Evolutionary conservation across 2,113 vertebrate genomes (phyloP).

Genomic region (Leucoraja erinaceus): DNA sequence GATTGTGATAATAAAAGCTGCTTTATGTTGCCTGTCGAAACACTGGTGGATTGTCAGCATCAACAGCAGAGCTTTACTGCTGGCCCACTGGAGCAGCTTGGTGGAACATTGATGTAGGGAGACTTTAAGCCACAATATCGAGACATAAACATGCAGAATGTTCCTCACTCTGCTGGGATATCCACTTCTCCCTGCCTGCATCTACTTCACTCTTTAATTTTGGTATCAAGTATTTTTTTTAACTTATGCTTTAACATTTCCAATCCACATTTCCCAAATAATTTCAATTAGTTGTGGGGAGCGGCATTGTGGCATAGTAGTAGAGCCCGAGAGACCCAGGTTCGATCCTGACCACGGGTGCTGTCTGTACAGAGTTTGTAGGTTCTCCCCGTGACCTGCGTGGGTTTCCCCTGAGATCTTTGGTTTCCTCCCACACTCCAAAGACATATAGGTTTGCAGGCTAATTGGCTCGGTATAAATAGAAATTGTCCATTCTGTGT

Average conservation of each 20-base stretch:
- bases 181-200: neutral
- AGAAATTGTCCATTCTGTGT: no score
- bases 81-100: neutral
- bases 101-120: no score
- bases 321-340: no score
- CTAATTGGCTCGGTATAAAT: no score
- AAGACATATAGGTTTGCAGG: no score
- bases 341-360: no score
- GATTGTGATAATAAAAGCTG: neutral
- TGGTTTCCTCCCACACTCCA: no score
- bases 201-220: neutral
- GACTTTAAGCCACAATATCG: neutral
- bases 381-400: no score
- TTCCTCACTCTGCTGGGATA: neutral
- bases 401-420: no score
- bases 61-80: neutral
- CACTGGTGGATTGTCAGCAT: neutral
- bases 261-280: neutral
- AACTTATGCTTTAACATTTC: neutral
- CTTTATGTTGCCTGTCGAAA: neutral
- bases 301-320: no score
- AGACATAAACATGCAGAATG: neutral
- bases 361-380: no score
- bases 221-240: neutral
- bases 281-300: neutral